Evolutionary conservation across 2,113 vertebrate species (phyloP).

Genomic region (Tachysurus vachellii): DNA sequence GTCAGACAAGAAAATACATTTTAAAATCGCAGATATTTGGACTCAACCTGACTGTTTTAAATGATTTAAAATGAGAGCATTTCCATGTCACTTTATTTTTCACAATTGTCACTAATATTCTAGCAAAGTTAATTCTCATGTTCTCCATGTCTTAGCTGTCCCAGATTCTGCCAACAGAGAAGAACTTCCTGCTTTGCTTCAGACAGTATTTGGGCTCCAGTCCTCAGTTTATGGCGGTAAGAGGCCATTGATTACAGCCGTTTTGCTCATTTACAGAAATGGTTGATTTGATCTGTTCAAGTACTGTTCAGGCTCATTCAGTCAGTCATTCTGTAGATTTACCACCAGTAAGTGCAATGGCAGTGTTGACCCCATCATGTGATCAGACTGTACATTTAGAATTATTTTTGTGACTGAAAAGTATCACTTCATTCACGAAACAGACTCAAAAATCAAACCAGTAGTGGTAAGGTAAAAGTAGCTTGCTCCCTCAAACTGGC

Average conservation of each 20-base stretch:
- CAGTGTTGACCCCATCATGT: not conserved
- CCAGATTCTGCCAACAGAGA: slow-evolving; percentile 97
- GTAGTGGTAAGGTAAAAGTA: too few relatives aligned
- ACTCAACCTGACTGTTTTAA: not conserved
- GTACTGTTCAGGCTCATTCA: not conserved
- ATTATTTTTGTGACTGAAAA: not conserved
- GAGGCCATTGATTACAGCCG: too few relatives aligned
- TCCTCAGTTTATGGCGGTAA: slow-evolving; percentile 95
- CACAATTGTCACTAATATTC: not conserved
- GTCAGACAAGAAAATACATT: not conserved
- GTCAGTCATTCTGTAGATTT: too few relatives aligned
- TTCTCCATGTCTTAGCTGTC: slow-evolving; percentile 78
- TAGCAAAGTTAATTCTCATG: slow-evolving; percentile 35
- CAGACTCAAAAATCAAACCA: not conserved
- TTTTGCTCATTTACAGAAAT: too few relatives aligned
- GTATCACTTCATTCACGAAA: not conserved
- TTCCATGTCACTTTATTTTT: not conserved
- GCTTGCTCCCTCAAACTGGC: not conserved
- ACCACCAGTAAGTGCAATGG: not conserved
- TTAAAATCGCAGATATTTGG: slow-evolving; percentile 7
- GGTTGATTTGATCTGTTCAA: too few relatives aligned
- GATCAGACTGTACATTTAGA: not conserved
- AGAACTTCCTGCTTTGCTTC: slow-evolving; percentile 97
- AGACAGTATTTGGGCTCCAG: slow-evolving; percentile 94
- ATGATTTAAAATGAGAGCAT: not conserved